Evolutionary conservation across 1,140 invertebrate genomes (phyloP), one percentile per base, ranked within the genome.

Genomic region (Tetranychus urticae): DNA sequence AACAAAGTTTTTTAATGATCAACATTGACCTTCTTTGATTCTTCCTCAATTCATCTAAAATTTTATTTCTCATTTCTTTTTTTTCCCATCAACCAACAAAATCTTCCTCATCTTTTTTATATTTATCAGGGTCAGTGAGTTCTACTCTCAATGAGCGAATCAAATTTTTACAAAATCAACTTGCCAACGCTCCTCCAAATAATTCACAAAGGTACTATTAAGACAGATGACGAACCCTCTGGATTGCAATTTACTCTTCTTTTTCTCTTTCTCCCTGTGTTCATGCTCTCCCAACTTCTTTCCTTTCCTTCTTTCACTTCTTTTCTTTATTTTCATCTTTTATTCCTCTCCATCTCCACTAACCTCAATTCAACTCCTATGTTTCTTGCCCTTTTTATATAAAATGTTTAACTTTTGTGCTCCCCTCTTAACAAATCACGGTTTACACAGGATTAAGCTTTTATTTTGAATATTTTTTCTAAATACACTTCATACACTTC

Each of bases 101-200:
- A 14, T 50, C 50, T 52, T 52, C 50, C 13, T 52, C 50, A n/a
- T 33, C 50, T 4, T 36, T 36, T 36, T 62, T 12, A 31, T n/a
- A 45, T 46, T 7, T 8, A 13, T 23, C 35, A 61, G 48, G 59
- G 10, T 59, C 67, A n/a, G 78, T 80, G 75, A 82, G 81, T 76
- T 79, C 78, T 66, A 80, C 81, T 71, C 75, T 86, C 65, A 74
- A 81, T 66, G 83, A 88, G 70, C 77, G 90, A 66, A 87, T 94
- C 57, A 86, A 85, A 70, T 91, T 91, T 76, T 77, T 96, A 23
- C 84, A 90, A 70, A 81, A 81, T 66, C 84, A 92, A 70, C 76
- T 94, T 56, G 81, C 82, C 60, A 88, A 88, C 77, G 85, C 88
- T 70, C 88, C 88, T 60, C 61, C 45, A 48, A 61, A 7, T 52